phyloP scores from a whole-genome alignment of 53 echinoderm and acorn worm species.

The Luidia sarsii region DNA sequence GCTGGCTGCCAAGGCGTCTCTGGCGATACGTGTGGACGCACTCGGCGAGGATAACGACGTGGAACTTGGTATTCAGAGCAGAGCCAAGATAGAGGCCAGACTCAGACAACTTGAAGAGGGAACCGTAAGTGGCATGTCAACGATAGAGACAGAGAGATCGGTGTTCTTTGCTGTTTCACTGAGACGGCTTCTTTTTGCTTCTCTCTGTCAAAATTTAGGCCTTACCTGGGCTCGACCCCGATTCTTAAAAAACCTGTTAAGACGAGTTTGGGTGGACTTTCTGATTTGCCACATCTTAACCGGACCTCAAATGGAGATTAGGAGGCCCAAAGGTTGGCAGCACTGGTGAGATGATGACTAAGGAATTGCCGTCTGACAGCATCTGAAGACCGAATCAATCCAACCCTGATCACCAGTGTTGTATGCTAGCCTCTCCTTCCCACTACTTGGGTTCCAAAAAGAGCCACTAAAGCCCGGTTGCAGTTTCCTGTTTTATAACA shows the following conservation, averaged over 20 bases:
- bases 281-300: neutral
- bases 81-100: constrained; percentile 95
- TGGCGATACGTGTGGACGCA: constrained; percentile 91
- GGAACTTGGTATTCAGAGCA: constrained; percentile 85
- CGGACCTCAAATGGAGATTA: neutral
- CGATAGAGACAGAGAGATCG: no score
- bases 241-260: no score
- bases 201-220: no score
- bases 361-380: constrained; percentile 56
- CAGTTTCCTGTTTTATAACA: no score
- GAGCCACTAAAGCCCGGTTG: no score
- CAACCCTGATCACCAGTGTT: constrained; percentile 58
- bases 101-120: constrained; percentile 77
- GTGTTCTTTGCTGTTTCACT: no score
- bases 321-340: neutral
- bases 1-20: constrained; percentile 90
- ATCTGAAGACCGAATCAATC: constrained; percentile 42
- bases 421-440: neutral
- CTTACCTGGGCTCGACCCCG: no score
- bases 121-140: constrained; percentile 76
- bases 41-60: constrained; percentile 80
- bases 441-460: no score
- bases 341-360: constrained; percentile 44
- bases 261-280: no score
- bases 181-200: no score